These are phyloP conservation scores for Conus ventricosus DNA, from an alignment of 1,140 invertebrate genomes.

Conservation along the genomic window DNA sequence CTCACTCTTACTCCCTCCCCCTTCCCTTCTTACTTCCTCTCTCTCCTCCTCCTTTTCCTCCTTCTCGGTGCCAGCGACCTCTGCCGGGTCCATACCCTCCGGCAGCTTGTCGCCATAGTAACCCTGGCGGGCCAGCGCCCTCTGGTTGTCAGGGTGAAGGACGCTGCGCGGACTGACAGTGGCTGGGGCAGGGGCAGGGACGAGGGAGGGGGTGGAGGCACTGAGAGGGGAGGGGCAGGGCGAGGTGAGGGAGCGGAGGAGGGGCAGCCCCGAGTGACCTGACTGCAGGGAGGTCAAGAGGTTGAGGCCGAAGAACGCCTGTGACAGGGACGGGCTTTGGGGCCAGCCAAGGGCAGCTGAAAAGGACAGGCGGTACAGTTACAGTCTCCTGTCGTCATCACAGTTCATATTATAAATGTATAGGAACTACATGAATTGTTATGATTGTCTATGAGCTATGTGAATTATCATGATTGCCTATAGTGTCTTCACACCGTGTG, in stretches of 20 bases:
- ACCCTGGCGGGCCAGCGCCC: slow-evolving; percentile 30
- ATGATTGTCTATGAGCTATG: no score
- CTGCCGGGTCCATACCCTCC: slow-evolving; percentile 9
- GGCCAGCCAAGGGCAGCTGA: neutral
- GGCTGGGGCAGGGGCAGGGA: neutral
- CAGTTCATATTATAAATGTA: no score
- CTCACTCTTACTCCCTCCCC: neutral
- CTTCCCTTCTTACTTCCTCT: no score
- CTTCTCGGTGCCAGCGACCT: neutral
- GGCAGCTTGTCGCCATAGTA: slow-evolving; percentile 34
- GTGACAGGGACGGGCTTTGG: neutral
- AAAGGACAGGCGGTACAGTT: neutral
- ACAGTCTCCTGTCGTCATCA: no score
- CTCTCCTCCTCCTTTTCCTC: neutral
- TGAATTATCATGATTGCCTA: no score
- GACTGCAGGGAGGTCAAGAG: slow-evolving; percentile 27
- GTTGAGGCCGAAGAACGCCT: slow-evolving; percentile 19
- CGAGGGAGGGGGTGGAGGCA: neutral
- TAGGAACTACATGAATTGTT: no score
- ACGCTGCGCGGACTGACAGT: slow-evolving; percentile 1
- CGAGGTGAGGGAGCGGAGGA: neutral
- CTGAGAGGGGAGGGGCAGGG: neutral
- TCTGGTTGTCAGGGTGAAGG: slow-evolving; percentile 37
- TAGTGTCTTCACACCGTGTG: no score
- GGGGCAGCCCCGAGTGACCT: neutral